A percentile compares a stretch with the other conserved stretches of the same genome.
These are phyloP conservation scores for Orchestia grillus DNA, from an alignment of 1,140 invertebrate genomes.

Conservation along the genomic window DNA sequence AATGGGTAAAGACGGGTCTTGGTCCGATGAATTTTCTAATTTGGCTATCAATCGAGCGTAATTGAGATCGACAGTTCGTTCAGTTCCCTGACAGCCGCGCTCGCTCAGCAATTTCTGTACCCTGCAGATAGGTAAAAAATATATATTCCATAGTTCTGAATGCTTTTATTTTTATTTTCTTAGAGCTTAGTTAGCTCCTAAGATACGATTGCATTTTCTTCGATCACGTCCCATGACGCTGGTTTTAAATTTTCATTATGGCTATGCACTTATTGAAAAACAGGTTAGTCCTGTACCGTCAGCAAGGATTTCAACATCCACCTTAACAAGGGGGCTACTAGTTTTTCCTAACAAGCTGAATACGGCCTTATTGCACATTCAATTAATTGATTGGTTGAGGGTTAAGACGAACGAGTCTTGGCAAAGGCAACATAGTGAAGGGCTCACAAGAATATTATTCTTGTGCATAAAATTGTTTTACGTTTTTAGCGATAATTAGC, in stretches of 20 bases:
- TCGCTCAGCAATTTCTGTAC: not conserved
- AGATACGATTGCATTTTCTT: not conserved
- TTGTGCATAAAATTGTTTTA: no score
- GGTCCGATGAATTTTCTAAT: not conserved
- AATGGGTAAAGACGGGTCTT: not conserved
- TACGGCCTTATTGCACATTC: no score
- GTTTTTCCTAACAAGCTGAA: no score
- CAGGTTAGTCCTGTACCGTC: no score
- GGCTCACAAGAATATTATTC: no score
- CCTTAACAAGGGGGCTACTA: no score
- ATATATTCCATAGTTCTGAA: not conserved
- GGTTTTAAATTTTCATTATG: not conserved
- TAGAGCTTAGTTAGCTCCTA: not conserved
- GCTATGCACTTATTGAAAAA: not conserved
- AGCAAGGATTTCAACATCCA: no score
- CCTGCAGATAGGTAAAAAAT: not conserved
- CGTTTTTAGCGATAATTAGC: no score
- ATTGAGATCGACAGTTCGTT: not conserved
- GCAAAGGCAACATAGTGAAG: no score
- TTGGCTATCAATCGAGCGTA: not conserved
- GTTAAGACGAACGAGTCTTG: no score
- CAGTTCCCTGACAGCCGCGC: not conserved
- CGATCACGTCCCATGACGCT: not conserved
- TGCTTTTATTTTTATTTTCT: not conserved
- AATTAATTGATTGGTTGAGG: no score